A percentile compares a stretch with the other conserved stretches of the same genome.
Conservation (phyloP, 2,888 invertebrate genomes). For the Clusia tigrina region DNA sequence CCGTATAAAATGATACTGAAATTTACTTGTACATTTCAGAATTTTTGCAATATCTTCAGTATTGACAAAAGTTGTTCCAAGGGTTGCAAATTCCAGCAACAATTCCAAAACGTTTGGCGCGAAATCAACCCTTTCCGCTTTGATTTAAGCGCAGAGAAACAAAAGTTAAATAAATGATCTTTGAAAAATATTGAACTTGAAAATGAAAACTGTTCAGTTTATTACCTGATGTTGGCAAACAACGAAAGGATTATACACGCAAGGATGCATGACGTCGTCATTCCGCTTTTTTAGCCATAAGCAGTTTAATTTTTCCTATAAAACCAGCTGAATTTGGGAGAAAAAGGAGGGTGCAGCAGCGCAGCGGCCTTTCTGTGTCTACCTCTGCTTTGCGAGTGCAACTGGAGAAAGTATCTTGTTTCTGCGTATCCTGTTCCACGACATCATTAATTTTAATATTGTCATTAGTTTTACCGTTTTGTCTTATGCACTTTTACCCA, state of each 20-base stretch:
- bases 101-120: neutral
- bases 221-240: slow-evolving; percentile 46
- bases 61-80: neutral
- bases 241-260: slow-evolving; percentile 38
- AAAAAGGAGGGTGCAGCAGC: slow-evolving; percentile 14
- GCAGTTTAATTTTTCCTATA: slow-evolving; percentile 44
- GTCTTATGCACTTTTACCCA: slow-evolving; percentile 21
- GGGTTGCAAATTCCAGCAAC: slow-evolving; percentile 8
- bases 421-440: no score
- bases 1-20: no score
- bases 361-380: no score
- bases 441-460: slow-evolving; percentile 61
- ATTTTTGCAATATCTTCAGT: no score
- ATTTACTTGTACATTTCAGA: no score
- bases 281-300: slow-evolving; percentile 24
- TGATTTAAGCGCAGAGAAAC: neutral
- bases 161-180: slow-evolving; percentile 16
- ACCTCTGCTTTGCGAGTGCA: neutral
- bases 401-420: slow-evolving; percentile 34
- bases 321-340: neutral
- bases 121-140: slow-evolving; percentile 2
- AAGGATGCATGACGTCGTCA: slow-evolving; percentile 24
- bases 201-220: no score
- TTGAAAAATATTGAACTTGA: slow-evolving; percentile 10
- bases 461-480: slow-evolving; percentile 51